A percentile compares a stretch with the other conserved stretches of the same genome.
These are phyloP conservation scores for Trissoscelio sp. DNA, from an alignment of 2,888 invertebrate species.

Conservation along the genomic window DNA sequence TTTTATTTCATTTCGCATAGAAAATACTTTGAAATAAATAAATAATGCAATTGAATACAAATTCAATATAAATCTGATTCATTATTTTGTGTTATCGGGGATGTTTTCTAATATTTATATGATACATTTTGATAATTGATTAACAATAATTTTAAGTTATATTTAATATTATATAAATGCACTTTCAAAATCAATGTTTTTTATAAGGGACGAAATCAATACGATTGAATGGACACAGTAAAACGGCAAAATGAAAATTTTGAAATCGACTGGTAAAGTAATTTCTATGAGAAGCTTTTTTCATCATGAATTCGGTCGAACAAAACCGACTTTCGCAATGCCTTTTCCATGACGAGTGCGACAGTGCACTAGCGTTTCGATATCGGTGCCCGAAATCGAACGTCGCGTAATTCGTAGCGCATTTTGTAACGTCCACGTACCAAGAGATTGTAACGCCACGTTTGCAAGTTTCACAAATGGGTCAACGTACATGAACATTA, in stretches of 20 bases:
- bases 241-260: conserved; percentile 24
- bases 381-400: conserved; percentile 62
- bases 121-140: too few relatives aligned
- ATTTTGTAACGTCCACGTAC: conserved; percentile 57
- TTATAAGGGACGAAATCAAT: background rate
- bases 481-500: conserved; percentile 59
- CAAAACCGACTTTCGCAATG: conserved; percentile 46
- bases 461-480: conserved; percentile 64
- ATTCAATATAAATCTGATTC: too few relatives aligned
- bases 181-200: too few relatives aligned
- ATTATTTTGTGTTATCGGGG: too few relatives aligned
- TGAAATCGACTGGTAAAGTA: conserved; percentile 5
- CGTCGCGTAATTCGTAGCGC: conserved; percentile 59
- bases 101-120: too few relatives aligned
- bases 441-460: conserved; percentile 23
- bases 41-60: too few relatives aligned
- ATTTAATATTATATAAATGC: too few relatives aligned
- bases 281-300: conserved; percentile 21
- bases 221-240: background rate
- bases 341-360: conserved; percentile 58
- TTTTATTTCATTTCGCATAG: too few relatives aligned
- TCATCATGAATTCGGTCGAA: conserved; percentile 26
- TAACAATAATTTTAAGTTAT: too few relatives aligned
- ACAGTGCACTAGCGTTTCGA: conserved; percentile 49
- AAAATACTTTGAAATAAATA: too few relatives aligned